Evolutionary conservation across 2,113 vertebrate species (phyloP), one percentile per base, ranked within the genome.

Genomic region (Neotoma lepida): DNA sequence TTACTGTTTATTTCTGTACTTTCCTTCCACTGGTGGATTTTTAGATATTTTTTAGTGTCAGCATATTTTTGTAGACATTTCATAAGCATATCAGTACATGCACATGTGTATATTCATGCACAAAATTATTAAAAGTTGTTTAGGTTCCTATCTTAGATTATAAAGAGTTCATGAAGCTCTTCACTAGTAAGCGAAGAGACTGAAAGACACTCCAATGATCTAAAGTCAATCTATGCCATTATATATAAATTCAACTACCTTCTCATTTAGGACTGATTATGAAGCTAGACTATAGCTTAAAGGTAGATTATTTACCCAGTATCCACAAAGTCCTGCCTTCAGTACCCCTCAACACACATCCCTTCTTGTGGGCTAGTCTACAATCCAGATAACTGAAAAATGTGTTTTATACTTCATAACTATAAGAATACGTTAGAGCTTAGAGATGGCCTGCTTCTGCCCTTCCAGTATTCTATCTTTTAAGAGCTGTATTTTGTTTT

Each of bases 41-140:
- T 24, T 70, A 20, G 24, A 4, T 33, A 44, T 41, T 89, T 92
- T 90, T 64, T 17, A 89, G 63, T 12, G 54, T 80, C 20, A 84
- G 33, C 44, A 30, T 76, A 77, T 94, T 93, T 90, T 41, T 96
- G 0, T 89, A 64, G 28, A 3, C 26, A 85, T 94, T 94, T 96
- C 71, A 94, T 94, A 84, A 91, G 58, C 5, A 89, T 9, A 85
- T 51, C 46, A 86, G 49, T 26, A 77, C 0, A 30, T n/a, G 71
- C 0, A 46, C n/a, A 9, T 18, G 33, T 70, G 49, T 3, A 9
- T 54, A 9, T 89, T 66, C 33, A 81, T 35, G 46, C 20, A 86
- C 3, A 33, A 66, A 56, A 81, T 63, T n/a, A 44, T 61, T 74
- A 9, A 35, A 97, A 30, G 33, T 84, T 88, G 18, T 89, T 90